Base-by-base conservation (phyloP, 2,888 invertebrate species). In the Dendrolimus pini region DNA sequence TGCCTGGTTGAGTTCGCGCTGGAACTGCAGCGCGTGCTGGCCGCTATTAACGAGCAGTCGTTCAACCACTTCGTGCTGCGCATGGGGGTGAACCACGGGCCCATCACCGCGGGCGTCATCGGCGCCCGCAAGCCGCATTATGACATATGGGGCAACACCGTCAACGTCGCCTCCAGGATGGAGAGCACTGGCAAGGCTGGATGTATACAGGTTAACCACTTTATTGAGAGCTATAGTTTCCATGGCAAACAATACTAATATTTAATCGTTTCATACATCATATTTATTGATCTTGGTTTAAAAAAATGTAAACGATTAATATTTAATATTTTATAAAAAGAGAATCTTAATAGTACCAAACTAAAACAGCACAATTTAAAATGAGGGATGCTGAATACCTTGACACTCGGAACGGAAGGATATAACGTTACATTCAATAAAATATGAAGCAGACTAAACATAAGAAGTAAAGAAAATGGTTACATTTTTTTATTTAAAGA, bases 121-220 rank as follows among this genome's bases (percentile, higher is more conserved):
- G 98, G 98, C 12, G 98, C 97, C 0, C 91, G 97, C 57, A 98
- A 98, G 79, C 98, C 98, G 0, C 98, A 98, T 82, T 98, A 98
- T 76, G 98, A 98, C 80, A 98, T 98, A 71, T 98, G 97, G 97
- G 98, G 98, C 1, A 98, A 98, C 79, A 97, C 98, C 0, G 98
- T 98, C 13, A 99, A 99, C 78, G 98, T 99, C 1, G 98, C 99
- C 7, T 98, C 98, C 0, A 92, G 98, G 60, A 99, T 99, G 99
- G 99, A 99, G 81, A 98, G 97, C 76, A 98, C 98, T 0, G 99
- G 99, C 62, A 98, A 97, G 89, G 97, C 97, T 58, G 97, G 97
- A 7, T 96, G 95, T 68, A 96, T 98, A 72, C 97, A 98, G 94
- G 98, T 97, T 84, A 1, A 13, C n/a, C 54, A 47, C 12, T 30